Evolutionary conservation across 1,140 invertebrate genomes (phyloP).

Genomic region (Hypsibius dujardini): DNA sequence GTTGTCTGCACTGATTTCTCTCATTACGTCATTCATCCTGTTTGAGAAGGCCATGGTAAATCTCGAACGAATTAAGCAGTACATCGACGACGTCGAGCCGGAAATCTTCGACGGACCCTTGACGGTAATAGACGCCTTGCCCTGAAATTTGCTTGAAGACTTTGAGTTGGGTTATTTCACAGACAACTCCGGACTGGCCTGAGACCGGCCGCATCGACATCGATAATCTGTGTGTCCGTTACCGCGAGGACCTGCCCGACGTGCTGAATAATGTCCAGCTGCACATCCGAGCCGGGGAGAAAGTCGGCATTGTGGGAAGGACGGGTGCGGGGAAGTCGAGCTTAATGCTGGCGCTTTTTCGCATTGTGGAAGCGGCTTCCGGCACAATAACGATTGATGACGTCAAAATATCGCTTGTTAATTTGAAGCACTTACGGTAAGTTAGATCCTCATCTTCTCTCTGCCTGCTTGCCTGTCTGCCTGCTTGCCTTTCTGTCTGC

Average conservation of each 20-base stretch:
- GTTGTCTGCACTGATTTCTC: conserved; percentile 60
- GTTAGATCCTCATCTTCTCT: background rate
- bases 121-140: background rate
- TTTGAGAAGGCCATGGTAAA: conserved; percentile 64
- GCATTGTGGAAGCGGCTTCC: conserved; percentile 35
- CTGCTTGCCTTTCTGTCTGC: no score
- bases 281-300: conserved; percentile 50
- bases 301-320: conserved; percentile 54
- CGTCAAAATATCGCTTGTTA: conserved; percentile 52
- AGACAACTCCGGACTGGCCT: conserved; percentile 31
- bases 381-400: conserved; percentile 62
- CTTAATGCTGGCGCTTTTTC: conserved; percentile 40
- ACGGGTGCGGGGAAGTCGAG: conserved; percentile 83
- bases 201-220: conserved; percentile 32
- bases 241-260: conserved; percentile 38
- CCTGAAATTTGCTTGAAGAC: background rate
- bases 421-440: conserved; percentile 50
- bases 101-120: background rate
- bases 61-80: conserved; percentile 74
- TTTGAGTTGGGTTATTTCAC: background rate
- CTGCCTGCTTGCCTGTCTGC: no score
- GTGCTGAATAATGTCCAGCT: conserved; percentile 54
- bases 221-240: conserved; percentile 32
- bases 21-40: conserved; percentile 78
- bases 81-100: conserved; percentile 38